Base-by-base conservation (phyloP, 2,888 invertebrate species). In the Callosobruchus maculatus region DNA sequence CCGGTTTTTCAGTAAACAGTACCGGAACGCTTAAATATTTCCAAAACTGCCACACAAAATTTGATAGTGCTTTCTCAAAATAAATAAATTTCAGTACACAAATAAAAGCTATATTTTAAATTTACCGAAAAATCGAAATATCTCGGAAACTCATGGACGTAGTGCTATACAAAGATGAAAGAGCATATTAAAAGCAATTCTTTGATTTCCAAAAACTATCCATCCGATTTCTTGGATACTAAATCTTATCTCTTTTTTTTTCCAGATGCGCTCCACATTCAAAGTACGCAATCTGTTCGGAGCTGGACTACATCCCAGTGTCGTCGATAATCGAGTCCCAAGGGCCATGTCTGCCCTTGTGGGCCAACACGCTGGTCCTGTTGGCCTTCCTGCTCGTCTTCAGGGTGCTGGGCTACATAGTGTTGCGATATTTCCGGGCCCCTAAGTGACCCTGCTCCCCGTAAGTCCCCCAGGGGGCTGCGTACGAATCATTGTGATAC, bases 361-460 rank as follows among this genome's bases (percentile, higher is more conserved):
- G 94, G 94, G 90, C 92, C 75, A 94, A 94, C 86, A 93, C 93
- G 20, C 86, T 92, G 74, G 91, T 93, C 71, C 88, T 94, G 75
- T 83, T 93, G 80, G 90, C 91, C 81, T 94, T 93, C 88, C 89
- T 94, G 78, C 84, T 93, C 80, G 90, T 92, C 80, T 94, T 94
- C 87, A 90, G 94, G 79, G 88, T 91, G 73, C 88, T 93, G 77
- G 93, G 94, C 78, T 94, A 94, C 86, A 87, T 93, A 79, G 93
- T 93, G 77, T 88, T 94, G 80, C 90, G 94, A 80, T 93, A 91
- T 84, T 89, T 92, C 83, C 90, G 92, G 81, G 89, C 91, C 84
- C 92, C 92, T 80, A 92, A 92, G 88, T 91, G 89, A 90, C 84
- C 79, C 78, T 78, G 77, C 49, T 13, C 18, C 7, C 13, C 1